Base-by-base conservation (phyloP, 1,140 invertebrate genomes). In the Drosophila kanapiae region DNA sequence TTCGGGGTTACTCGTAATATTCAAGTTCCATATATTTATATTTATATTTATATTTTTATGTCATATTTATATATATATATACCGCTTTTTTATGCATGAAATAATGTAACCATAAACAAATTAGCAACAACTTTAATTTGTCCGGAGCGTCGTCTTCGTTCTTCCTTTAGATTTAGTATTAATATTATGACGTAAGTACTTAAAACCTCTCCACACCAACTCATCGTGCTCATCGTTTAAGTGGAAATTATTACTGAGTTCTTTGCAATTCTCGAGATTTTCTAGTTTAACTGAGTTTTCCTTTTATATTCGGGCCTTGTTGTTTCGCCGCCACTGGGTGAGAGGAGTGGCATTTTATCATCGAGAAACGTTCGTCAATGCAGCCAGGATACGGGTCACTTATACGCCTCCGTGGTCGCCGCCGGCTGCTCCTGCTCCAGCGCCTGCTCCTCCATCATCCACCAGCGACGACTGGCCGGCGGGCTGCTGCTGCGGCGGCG, bases 101-200 rank as follows among this genome's bases (percentile, higher is more conserved):
- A 92, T 92, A 91, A 92, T 92, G 78, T 91, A 92, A 92, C 86
- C 91, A 92, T 92, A 91, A 92, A 90, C 86, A 90, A 90, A 91
- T 90, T 90, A 90, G 85, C 85, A 90, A 90, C 85, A 90, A 90
- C 75, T 85, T 90, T 70, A 75, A 78, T 76, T 88, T 90, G 84
- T 75, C 81, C 84, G 84, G 85, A 88, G 85, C 85, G 72, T 87
- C 85, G 84, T 84, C 80, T 75, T 84, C 62, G 1, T 23, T 1
- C 23, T 23, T 23, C 18, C 51, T 23, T 79, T 75, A 90, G 69
- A 68, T 56, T 78, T 75, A 80, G 75, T 81, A 74, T 83, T 77
- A 63, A 63, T 83, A 64, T 87, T 88, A 87, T 88, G 63, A 78
- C 83, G 75, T 82, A 87, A 83, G 76, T 84, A 70, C 70, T 80